A percentile compares a stretch with the other conserved stretches of the same genome.
Evolutionary conservation across 2,888 invertebrate genomes (phyloP).

Genomic region (Euphydryas editha): DNA sequence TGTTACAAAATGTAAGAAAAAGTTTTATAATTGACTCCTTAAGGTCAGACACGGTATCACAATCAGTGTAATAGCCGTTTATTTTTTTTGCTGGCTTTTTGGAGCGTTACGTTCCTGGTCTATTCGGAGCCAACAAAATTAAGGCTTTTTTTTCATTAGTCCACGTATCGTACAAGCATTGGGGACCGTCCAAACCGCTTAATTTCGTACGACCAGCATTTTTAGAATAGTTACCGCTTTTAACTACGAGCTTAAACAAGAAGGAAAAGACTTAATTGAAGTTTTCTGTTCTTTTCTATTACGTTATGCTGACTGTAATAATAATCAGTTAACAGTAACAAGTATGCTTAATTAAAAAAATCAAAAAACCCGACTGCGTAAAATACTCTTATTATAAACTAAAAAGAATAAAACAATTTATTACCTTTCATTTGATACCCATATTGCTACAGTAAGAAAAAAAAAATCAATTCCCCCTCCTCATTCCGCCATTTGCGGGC

Average conservation of each 20-base stretch:
- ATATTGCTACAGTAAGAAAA: neutral
- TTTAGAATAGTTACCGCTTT: slow-evolving; percentile 26
- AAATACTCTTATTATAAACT: too few species aligned
- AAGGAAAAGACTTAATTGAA: slow-evolving; percentile 21
- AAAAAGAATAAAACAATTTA: too few species aligned
- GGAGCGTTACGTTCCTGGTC: slow-evolving; percentile 6
- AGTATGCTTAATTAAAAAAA: too few species aligned
- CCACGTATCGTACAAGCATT: slow-evolving; percentile 29
- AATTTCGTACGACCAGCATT: slow-evolving; percentile 38
- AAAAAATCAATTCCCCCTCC: too few species aligned
- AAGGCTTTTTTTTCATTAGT: slow-evolving; percentile 21
- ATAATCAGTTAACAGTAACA: too few species aligned
- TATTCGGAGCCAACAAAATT: slow-evolving; percentile 24
- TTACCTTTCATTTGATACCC: too few species aligned
- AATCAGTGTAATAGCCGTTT: slow-evolving; percentile 5
- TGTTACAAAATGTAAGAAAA: neutral
- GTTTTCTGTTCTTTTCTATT: neutral
- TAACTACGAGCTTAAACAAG: slow-evolving; percentile 17
- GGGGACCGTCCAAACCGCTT: slow-evolving; percentile 46
- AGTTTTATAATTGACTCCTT: slow-evolving; percentile 2
- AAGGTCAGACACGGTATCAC: slow-evolving; percentile 4
- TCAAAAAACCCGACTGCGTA: too few species aligned
- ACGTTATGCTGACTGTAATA: neutral
- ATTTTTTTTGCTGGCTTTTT: slow-evolving; percentile 7
- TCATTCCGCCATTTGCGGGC: too few species aligned